phyloP scores from a whole-genome alignment of 2,888 invertebrate genomes.

The Tanytarsus gracilentus region DNA sequence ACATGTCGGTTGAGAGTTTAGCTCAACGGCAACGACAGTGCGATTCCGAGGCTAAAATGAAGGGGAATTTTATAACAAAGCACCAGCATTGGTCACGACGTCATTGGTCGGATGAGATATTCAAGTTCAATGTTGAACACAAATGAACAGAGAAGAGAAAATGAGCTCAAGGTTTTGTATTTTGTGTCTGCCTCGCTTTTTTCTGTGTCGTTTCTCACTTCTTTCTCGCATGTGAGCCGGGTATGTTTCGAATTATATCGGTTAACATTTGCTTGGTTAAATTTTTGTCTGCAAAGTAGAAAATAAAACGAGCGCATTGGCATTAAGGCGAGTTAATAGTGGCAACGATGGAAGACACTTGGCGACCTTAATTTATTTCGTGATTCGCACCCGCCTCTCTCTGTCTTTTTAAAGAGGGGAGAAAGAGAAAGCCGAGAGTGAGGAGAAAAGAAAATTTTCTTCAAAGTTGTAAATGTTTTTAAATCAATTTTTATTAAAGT shows the following conservation, averaged over 20 bases:
- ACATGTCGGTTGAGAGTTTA: background rate
- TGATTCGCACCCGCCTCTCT: no score
- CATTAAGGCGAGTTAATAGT: conserved; percentile 10
- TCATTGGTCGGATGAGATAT: background rate
- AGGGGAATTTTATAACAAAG: conserved; percentile 15
- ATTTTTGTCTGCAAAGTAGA: no score
- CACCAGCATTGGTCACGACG: conserved; percentile 1
- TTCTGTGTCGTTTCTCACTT: background rate
- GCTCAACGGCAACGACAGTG: background rate
- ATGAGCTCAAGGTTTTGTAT: conserved; percentile 23
- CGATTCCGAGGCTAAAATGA: background rate
- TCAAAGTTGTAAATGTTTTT: no score
- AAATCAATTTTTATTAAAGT: no score
- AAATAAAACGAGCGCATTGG: conserved; percentile 5
- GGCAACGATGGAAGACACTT: conserved; percentile 9
- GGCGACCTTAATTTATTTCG: background rate
- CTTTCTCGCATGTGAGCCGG: background rate
- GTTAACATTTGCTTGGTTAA: conserved; percentile 16
- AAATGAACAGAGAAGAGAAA: background rate
- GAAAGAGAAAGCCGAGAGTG: no score
- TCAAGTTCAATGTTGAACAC: conserved; percentile 25
- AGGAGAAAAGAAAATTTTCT: background rate
- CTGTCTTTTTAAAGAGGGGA: no score
- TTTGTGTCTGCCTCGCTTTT: background rate
- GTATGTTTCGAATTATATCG: conserved; percentile 13